Conservation (phyloP, 2,113 vertebrate species). For the Pholis gunnellus region DNA sequence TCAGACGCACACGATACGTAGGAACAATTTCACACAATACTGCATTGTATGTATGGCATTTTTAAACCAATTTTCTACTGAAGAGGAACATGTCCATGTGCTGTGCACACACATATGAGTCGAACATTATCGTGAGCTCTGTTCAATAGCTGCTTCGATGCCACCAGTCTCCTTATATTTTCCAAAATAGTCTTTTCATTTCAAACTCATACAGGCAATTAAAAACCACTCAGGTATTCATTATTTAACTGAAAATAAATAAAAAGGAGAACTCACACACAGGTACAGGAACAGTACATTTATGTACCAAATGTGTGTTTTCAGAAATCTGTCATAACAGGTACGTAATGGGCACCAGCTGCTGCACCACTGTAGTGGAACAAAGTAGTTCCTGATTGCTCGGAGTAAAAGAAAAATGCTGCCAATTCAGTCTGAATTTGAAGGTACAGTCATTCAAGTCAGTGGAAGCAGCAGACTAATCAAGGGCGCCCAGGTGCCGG, state of each 20-base stretch:
- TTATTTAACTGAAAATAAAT: not conserved
- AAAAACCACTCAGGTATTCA: not conserved
- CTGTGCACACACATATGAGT: not conserved
- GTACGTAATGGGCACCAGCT: not conserved
- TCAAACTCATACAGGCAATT: not conserved
- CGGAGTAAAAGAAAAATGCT: not conserved
- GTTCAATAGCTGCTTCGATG: not conserved
- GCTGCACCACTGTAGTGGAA: not conserved
- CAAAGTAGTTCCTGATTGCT: conserved; percentile 8
- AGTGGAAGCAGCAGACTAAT: not conserved
- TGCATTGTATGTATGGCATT: not conserved
- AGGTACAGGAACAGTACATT: not conserved
- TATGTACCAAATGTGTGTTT: not conserved
- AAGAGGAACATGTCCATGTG: not conserved
- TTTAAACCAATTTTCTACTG: not conserved
- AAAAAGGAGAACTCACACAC: not conserved
- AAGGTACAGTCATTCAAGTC: not conserved
- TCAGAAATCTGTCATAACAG: not conserved
- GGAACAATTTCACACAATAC: not conserved
- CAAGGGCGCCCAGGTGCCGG: no score
- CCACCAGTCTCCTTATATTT: not conserved
- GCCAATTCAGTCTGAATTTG: not conserved
- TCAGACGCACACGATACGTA: not conserved
- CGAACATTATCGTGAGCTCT: not conserved
- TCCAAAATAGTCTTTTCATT: not conserved